Evolutionary conservation across 2,888 invertebrate species (phyloP).

Genomic region (Brassicogethes aeneus): DNA sequence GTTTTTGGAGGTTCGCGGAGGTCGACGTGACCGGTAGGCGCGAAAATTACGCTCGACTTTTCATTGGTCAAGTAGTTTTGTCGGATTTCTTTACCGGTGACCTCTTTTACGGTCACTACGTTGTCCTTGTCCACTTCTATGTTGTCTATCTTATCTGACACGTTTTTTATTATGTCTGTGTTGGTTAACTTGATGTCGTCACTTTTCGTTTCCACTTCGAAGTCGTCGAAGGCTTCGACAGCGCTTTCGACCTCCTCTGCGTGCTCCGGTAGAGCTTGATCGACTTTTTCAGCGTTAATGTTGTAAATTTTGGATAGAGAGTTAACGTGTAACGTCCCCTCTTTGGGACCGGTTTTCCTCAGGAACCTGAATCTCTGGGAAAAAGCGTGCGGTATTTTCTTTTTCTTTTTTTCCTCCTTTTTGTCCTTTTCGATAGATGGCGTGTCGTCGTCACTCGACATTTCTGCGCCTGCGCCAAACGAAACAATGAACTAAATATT

Average conservation of each 20-base stretch:
- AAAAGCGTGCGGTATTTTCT: slow-evolving; percentile 5
- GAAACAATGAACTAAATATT: too few species aligned
- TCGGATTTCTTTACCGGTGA: slow-evolving; percentile 22
- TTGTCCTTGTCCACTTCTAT: slow-evolving; percentile 26
- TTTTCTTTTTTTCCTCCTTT: slow-evolving; percentile 11
- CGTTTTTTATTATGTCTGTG: slow-evolving; percentile 18
- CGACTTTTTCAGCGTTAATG: slow-evolving; percentile 31
- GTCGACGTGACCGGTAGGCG: slow-evolving; percentile 36
- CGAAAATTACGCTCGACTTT: slow-evolving; percentile 25
- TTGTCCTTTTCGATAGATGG: slow-evolving; percentile 32
- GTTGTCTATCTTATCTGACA: slow-evolving; percentile 24
- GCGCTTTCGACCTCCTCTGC: slow-evolving; percentile 32
- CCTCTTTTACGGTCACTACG: slow-evolving; percentile 23
- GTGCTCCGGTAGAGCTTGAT: slow-evolving; percentile 26
- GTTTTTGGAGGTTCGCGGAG: slow-evolving; percentile 18
- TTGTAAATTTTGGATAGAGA: slow-evolving; percentile 31
- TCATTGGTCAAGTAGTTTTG: slow-evolving; percentile 15
- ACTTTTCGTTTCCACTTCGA: slow-evolving; percentile 18
- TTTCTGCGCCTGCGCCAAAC: slow-evolving; percentile 39
- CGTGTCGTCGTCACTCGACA: slow-evolving; percentile 42
- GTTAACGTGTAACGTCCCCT: slow-evolving; percentile 25
- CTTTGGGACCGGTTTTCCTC: slow-evolving; percentile 18
- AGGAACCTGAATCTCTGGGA: slow-evolving; percentile 27
- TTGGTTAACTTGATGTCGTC: slow-evolving; percentile 7
- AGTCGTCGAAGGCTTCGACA: slow-evolving; percentile 34